A percentile compares a stretch with the other conserved stretches of the same genome.
phyloP scores from a whole-genome alignment of 2,888 invertebrate species.

The Teleogryllus oceanicus region DNA sequence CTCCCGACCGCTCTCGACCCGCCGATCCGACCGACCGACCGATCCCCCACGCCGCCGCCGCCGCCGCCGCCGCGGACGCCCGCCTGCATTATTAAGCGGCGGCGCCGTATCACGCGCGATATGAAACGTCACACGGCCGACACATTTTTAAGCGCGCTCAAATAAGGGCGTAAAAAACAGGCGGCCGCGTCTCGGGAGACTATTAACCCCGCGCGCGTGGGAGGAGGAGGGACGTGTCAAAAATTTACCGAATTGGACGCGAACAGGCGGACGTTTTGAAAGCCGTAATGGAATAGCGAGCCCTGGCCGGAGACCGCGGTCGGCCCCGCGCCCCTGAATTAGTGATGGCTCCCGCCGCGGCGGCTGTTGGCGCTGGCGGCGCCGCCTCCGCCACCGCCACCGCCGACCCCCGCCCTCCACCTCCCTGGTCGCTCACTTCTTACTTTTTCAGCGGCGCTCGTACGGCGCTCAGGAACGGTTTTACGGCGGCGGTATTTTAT shows the following conservation, averaged over 20 bases:
- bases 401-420: neutral
- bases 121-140: conserved; percentile 27
- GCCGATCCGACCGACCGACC: neutral
- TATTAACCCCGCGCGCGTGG: conserved; percentile 24
- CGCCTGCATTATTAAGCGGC: neutral
- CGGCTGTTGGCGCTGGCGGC: neutral
- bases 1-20: neutral
- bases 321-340: neutral
- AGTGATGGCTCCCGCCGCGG: neutral
- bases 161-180: conserved; percentile 18
- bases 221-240: conserved; percentile 29
- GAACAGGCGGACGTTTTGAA: conserved; percentile 33
- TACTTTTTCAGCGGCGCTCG: neutral
- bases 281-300: conserved; percentile 32
- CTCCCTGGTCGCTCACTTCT: neutral
- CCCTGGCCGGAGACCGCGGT: neutral
- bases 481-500: conserved; percentile 9
- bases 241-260: conserved; percentile 30
- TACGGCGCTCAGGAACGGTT: neutral
- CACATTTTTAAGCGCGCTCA: conserved; percentile 25
- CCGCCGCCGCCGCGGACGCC: neutral
- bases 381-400: neutral
- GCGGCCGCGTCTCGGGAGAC: conserved; percentile 20
- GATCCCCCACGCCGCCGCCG: neutral
- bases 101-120: conserved; percentile 27